phyloP scores from a whole-genome alignment of 2,888 invertebrate genomes.

The Amblyjoppa fuscipennis region DNA sequence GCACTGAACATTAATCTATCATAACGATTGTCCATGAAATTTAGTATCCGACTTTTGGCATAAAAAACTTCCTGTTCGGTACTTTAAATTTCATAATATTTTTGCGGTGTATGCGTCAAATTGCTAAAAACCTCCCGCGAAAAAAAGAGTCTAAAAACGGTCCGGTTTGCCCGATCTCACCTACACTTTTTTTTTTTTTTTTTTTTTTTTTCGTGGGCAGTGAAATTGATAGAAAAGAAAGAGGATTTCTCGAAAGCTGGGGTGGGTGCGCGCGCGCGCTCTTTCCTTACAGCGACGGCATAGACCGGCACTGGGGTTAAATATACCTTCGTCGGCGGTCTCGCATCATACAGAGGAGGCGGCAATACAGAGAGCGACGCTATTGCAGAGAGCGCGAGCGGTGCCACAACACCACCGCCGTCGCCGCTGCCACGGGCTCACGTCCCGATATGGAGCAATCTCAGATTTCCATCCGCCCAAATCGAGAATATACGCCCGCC shows the following conservation, averaged over 20 bases:
- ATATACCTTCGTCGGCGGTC: slow-evolving; percentile 79
- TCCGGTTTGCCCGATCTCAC: no score
- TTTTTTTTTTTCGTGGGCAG: no score
- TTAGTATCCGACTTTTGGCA: no score
- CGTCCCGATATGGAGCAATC: slow-evolving; percentile 90
- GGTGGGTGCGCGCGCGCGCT: slow-evolving; percentile 43
- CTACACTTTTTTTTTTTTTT: no score
- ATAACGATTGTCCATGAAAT: no score
- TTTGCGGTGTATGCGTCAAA: no score
- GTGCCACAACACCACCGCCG: slow-evolving; percentile 45
- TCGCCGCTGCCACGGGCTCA: slow-evolving; percentile 82
- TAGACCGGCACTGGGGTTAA: slow-evolving; percentile 77
- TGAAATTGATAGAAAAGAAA: no score
- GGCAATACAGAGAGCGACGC: slow-evolving; percentile 75
- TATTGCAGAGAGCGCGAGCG: slow-evolving; percentile 79
- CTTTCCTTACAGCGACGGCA: slow-evolving; percentile 70
- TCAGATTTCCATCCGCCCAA: slow-evolving; percentile 90
- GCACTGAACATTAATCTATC: no score
- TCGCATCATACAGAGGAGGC: slow-evolving; percentile 70
- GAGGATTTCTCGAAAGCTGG: slow-evolving; percentile 3
- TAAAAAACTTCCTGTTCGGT: no score
- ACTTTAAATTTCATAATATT: no score
- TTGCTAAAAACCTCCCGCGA: no score
- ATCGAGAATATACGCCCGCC: slow-evolving; percentile 87
- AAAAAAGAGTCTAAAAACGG: no score